Base-by-base conservation (phyloP, 53 echinoderm and acorn worm genomes). In the Paracentrotus lividus region DNA sequence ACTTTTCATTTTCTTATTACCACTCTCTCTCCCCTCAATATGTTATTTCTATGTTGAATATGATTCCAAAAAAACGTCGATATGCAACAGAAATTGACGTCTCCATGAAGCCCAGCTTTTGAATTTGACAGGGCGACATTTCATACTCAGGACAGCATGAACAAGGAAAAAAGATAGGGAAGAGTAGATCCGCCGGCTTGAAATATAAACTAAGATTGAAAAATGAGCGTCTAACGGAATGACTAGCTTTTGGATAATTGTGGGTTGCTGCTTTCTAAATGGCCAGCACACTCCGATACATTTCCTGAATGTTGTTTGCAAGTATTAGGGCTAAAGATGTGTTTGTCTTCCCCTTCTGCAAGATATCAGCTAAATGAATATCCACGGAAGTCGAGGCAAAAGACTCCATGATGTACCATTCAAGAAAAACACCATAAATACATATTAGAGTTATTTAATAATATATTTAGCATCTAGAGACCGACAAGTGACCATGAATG, bases 11-110 rank as follows among this genome's bases (percentile, higher is more conserved):
- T 56, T 56, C 56, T 86, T 64, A 89, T 89, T 89, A 89, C 21
- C 89, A 66, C 49, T 47, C 68, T 31, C 52, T 66, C 49, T 36
- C 69, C 49, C 42, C 27, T 90, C 90, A 47, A n/a, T n/a, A 52
- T 29, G 49, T 90, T 90, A 90, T 65, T 72, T 27, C 34, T 57
- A 55, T 56, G 77, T 92, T 92, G 92, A 92, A n/a, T n/a, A 55
- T 38, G 92, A 92, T 92, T 92, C 15, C 53, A n/a, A 92, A 92
- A 92, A 78, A 92, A 92, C 92, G 92, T 92, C 92, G 92, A 92
- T 92, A 92, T 92, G 92, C 81, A 78, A 92, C 42, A 57, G 57
- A 72, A 36, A 49, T 81, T 92, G 92, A 92, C 92, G 92, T 77
- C 92, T 92, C 36, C 32, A n/a, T 26, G 61, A 92, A 77, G 20